phyloP scores from a whole-genome alignment of 1,140 invertebrate genomes.

The Meteorus sp. region DNA sequence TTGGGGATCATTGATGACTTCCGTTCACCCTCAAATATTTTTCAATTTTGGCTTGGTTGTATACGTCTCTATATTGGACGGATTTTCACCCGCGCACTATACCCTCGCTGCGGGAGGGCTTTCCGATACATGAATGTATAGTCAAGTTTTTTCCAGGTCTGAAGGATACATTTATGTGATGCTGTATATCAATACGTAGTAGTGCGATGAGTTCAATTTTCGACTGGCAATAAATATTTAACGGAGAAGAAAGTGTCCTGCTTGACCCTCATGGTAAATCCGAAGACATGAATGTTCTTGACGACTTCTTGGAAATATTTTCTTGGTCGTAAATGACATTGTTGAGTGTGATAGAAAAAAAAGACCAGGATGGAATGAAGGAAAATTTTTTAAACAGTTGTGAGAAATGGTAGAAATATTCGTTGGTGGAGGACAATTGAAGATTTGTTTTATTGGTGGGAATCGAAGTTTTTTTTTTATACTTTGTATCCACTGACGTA shows the following conservation, averaged over 20 bases:
- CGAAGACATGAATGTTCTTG: constrained; percentile 14
- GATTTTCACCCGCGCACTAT: constrained; percentile 11
- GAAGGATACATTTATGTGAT: neutral
- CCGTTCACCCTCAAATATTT: constrained; percentile 7
- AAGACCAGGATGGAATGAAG: no score
- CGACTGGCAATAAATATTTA: constrained; percentile 6
- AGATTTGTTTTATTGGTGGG: no score
- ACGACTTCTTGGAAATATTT: constrained; percentile 27
- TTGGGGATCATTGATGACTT: constrained; percentile 12
- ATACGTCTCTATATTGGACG: neutral
- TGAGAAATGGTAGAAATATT: no score
- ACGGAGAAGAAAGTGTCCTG: no score
- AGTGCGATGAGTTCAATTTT: constrained; percentile 12
- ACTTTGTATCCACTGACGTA: neutral
- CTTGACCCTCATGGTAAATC: no score
- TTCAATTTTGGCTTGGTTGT: neutral
- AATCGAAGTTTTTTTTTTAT: no score
- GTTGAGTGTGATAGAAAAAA: no score
- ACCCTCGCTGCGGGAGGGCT: constrained; percentile 17
- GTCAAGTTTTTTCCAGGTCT: neutral
- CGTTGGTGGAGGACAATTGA: no score
- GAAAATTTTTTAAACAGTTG: no score
- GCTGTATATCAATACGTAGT: no score
- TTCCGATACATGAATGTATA: no score
- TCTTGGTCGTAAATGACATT: constrained; percentile 17